Conservation (phyloP, 2,797 vertebrate species). For the Pristis pectinata region DNA sequence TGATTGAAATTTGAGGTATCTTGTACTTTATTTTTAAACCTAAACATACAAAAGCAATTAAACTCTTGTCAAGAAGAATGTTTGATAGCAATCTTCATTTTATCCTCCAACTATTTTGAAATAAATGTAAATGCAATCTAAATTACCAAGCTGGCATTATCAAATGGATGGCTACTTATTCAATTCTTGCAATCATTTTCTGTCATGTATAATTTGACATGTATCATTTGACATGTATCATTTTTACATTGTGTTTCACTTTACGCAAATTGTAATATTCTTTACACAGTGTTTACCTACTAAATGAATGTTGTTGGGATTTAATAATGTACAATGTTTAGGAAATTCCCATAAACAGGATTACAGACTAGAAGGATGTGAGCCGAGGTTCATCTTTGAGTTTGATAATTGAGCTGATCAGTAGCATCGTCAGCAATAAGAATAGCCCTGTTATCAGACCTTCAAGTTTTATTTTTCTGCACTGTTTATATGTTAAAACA, state of each 20-base stretch:
- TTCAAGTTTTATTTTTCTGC: neutral
- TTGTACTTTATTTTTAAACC: neutral
- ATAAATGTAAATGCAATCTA: neutral
- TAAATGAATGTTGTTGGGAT: neutral
- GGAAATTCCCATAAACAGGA: neutral
- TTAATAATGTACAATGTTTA: neutral
- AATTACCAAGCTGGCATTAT: neutral
- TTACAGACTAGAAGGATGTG: neutral
- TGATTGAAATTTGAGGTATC: neutral
- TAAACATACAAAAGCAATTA: neutral
- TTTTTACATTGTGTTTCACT: no score
- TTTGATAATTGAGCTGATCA: neutral
- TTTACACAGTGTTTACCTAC: neutral
- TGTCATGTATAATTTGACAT: neutral
- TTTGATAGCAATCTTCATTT: neutral
- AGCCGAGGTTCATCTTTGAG: neutral
- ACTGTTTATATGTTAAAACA: neutral
- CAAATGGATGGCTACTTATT: neutral
- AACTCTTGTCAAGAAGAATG: neutral
- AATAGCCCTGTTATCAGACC: neutral
- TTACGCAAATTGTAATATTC: neutral
- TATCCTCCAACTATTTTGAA: neutral
- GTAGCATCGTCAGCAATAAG: neutral
- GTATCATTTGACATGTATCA: no score
- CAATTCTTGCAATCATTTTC: neutral